Evolutionary conservation across 2,888 invertebrate genomes (phyloP).

Genomic region (Caenorhabditis sp.): DNA sequence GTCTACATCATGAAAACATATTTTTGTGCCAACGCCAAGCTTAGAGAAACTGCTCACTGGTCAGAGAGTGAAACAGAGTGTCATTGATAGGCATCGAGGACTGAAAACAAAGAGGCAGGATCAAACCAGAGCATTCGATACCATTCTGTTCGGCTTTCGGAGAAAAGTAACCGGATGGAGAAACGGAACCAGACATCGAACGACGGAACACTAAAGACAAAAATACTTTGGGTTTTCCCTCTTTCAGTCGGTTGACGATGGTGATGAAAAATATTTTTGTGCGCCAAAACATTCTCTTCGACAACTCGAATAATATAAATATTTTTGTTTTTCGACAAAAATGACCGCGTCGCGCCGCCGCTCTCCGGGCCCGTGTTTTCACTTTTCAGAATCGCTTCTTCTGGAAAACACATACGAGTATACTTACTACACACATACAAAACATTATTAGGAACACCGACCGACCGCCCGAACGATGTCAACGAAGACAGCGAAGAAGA

Average conservation of each 20-base stretch:
- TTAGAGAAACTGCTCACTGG: constrained; percentile 13
- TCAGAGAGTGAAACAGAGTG: constrained; percentile 17
- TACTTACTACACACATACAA: constrained; percentile 51
- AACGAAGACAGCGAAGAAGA: constrained; percentile 21
- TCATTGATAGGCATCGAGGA: too few species aligned
- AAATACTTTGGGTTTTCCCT: constrained; percentile 55
- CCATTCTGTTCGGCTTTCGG: background rate
- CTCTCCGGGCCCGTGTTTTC: constrained; percentile 44
- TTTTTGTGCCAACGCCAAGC: constrained; percentile 45
- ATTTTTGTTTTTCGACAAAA: constrained; percentile 67
- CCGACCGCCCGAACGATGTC: constrained; percentile 27
- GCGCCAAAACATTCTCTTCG: constrained; percentile 64
- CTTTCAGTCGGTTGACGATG: constrained; percentile 53
- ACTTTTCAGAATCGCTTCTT: constrained; percentile 60
- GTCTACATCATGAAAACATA: constrained; percentile 63
- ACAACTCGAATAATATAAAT: constrained; percentile 66
- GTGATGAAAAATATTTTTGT: constrained; percentile 63
- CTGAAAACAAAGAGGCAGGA: too few species aligned
- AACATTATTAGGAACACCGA: constrained; percentile 56
- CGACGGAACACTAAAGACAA: constrained; percentile 36
- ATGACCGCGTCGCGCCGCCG: constrained; percentile 59
- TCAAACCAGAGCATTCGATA: too few species aligned
- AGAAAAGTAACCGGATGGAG: background rate
- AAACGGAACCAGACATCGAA: constrained; percentile 27
- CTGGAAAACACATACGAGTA: constrained; percentile 60